These are phyloP conservation scores for Carettochelys insculpta DNA, from an alignment of 2,113 vertebrate genomes.

Conservation along the genomic window DNA sequence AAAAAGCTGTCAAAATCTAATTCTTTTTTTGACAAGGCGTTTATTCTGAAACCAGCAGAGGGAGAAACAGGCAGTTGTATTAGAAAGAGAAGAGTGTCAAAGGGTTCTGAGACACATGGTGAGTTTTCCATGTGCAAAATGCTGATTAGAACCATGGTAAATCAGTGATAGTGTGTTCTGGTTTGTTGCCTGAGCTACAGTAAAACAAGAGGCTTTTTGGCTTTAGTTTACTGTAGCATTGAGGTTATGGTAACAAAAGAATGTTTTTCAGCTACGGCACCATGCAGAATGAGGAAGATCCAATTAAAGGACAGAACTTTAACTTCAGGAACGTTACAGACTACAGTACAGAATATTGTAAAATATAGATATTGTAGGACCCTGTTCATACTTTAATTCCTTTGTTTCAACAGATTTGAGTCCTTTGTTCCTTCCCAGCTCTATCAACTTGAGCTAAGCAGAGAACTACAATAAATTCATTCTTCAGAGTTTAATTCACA, in stretches of 20 bases:
- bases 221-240: slow-evolving; percentile 53
- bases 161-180: slow-evolving; percentile 49
- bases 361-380: slow-evolving; percentile 43
- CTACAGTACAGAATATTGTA: slow-evolving; percentile 51
- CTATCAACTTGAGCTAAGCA: slow-evolving; percentile 35
- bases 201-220: slow-evolving; percentile 53
- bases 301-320: slow-evolving; percentile 55
- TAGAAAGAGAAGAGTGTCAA: slow-evolving; percentile 76
- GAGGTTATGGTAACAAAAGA: slow-evolving; percentile 64
- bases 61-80: slow-evolving; percentile 78
- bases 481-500: not conserved
- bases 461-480: not conserved
- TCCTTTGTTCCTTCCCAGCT: slow-evolving; percentile 22
- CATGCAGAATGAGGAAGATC: slow-evolving; percentile 58
- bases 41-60: slow-evolving; percentile 79
- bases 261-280: slow-evolving; percentile 49
- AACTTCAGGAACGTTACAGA: slow-evolving; percentile 22
- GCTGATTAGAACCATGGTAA: slow-evolving; percentile 76
- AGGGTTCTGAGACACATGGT: slow-evolving; percentile 68
- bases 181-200: slow-evolving; percentile 70
- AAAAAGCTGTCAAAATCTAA: slow-evolving; percentile 84
- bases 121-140: slow-evolving; percentile 74
- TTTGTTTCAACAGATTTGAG: slow-evolving; percentile 32
- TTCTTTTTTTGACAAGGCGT: slow-evolving; percentile 80
- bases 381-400: slow-evolving; percentile 38